Percentiles rank a stretch among this genome's conserved stretches.
Conservation (phyloP, 2,113 vertebrate species). For the Tautogolabrus adspersus region DNA sequence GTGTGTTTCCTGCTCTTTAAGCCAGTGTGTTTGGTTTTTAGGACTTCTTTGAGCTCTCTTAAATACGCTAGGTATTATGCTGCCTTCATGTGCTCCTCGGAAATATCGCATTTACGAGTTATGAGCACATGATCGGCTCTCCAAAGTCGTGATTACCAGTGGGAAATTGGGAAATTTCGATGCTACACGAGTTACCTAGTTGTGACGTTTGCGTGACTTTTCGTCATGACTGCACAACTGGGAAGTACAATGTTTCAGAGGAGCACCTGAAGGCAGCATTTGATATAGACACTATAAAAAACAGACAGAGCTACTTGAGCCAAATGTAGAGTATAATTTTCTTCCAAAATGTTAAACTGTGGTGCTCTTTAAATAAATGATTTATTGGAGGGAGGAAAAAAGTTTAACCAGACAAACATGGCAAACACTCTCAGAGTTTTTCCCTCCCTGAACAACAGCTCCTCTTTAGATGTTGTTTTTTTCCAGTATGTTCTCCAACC, state of each 20-base stretch:
- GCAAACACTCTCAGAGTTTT: constrained; percentile 3
- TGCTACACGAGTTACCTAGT: too few relatives aligned
- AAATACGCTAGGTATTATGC: too few relatives aligned
- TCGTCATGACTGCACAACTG: too few relatives aligned
- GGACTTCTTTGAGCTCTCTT: neutral
- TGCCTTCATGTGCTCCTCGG: too few relatives aligned
- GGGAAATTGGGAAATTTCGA: too few relatives aligned
- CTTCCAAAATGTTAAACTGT: neutral
- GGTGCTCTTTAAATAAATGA: neutral
- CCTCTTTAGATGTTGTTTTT: constrained; percentile 22
- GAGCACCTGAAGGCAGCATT: too few relatives aligned
- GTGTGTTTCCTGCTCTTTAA: constrained; percentile 21
- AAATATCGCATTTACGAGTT: too few relatives aligned
- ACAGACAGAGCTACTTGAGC: neutral
- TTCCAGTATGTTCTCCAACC: constrained; percentile 9
- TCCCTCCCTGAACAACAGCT: neutral
- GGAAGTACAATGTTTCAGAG: too few relatives aligned
- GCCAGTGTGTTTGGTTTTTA: neutral
- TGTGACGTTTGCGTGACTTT: too few relatives aligned
- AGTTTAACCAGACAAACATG: constrained; percentile 34
- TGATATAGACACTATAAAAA: constrained; percentile 7
- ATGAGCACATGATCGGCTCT: too few relatives aligned
- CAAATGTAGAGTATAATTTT: neutral
- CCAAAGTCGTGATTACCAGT: too few relatives aligned
- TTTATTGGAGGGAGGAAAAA: constrained; percentile 14